Conservation (phyloP, 2,888 invertebrate genomes). For the Drosophila multiciliata region DNA sequence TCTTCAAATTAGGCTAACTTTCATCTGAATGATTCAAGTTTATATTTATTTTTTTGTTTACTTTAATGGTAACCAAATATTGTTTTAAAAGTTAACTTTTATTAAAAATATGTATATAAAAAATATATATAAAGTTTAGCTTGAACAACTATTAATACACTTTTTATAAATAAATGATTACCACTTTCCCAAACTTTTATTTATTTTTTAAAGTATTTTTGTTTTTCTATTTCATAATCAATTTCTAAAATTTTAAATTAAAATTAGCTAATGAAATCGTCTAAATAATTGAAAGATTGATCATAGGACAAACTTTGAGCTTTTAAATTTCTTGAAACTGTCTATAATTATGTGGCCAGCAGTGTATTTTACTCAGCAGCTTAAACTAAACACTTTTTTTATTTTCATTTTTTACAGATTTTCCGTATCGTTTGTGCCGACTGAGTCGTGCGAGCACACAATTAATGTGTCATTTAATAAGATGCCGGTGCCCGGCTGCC, state of each 20-base stretch:
- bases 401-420: constrained; percentile 87
- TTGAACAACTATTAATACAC: not conserved
- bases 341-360: not conserved
- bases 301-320: not conserved
- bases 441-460: constrained; percentile 96
- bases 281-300: not conserved
- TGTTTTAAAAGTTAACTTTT: not conserved
- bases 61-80: not conserved
- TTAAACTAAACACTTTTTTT: not conserved
- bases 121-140: not conserved
- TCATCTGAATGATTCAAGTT: not conserved
- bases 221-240: not conserved
- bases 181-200: too few relatives aligned
- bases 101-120: not conserved
- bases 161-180: not conserved
- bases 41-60: not conserved
- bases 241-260: not conserved
- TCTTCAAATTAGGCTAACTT: not conserved
- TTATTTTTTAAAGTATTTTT: not conserved
- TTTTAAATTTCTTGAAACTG: not conserved
- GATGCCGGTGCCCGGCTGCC: constrained; percentile 93
- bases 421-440: constrained; percentile 98
- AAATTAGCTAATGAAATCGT: not conserved
- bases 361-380: not conserved
- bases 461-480: constrained; percentile 99